Evolutionary conservation across 2,888 invertebrate genomes (phyloP).

Genomic region (Suillia variegata): DNA sequence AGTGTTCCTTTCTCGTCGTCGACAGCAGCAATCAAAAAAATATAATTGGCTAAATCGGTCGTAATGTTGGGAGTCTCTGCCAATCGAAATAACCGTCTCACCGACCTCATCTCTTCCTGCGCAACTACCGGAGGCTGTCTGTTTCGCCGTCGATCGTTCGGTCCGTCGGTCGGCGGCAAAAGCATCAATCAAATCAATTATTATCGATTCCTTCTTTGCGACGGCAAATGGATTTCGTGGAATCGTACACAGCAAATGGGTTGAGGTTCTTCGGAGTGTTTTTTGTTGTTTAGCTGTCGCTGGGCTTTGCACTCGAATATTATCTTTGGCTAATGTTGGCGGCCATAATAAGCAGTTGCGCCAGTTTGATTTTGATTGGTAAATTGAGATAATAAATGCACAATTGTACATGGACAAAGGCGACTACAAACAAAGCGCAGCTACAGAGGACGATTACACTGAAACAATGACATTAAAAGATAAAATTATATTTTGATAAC

Average conservation of each 20-base stretch:
- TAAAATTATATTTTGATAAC: too few relatives aligned
- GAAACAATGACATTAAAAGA: too few relatives aligned
- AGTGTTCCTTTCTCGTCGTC: not conserved
- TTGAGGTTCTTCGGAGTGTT: constrained; percentile 3
- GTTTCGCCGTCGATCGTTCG: constrained; percentile 18
- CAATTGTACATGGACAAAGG: constrained; percentile 7
- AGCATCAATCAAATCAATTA: constrained; percentile 60
- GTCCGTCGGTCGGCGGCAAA: constrained; percentile 41
- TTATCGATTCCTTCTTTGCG: constrained; percentile 46
- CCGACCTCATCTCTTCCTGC: too few relatives aligned
- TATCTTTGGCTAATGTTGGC: constrained; percentile 12
- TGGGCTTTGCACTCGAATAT: not conserved
- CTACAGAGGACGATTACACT: too few relatives aligned
- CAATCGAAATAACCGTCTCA: not conserved
- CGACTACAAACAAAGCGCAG: too few relatives aligned
- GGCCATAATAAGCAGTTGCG: constrained; percentile 53
- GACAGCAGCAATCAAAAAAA: not conserved
- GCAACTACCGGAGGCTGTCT: constrained; percentile 2
- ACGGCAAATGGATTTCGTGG: constrained; percentile 36
- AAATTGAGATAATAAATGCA: constrained; percentile 45
- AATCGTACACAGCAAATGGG: too few relatives aligned
- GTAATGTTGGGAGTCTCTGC: constrained; percentile 1
- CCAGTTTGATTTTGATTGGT: constrained; percentile 55
- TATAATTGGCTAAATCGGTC: not conserved
- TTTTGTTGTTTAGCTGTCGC: constrained; percentile 2